These are phyloP conservation scores for Acanthaster planci DNA, from an alignment of 35 echinoderm and acorn worm genomes.

Conservation along the genomic window DNA sequence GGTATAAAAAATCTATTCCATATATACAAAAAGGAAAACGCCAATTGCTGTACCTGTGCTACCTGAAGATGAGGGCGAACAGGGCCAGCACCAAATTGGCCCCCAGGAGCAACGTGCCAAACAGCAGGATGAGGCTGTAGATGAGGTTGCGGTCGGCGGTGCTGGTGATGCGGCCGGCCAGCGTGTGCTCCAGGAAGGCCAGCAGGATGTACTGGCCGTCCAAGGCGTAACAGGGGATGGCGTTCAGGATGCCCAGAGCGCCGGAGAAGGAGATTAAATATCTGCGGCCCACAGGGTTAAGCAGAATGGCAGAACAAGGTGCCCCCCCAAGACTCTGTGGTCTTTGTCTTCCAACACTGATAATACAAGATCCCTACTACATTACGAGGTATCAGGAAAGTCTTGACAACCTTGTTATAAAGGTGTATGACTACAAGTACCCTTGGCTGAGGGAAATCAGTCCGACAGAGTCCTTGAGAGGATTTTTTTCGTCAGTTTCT, in stretches of 20 bases:
- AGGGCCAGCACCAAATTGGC: conserved; percentile 85
- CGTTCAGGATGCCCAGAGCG: conserved; percentile 89
- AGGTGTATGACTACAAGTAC: no score
- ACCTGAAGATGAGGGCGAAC: conserved; percentile 71
- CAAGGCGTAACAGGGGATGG: conserved; percentile 92
- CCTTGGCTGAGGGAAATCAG: no score
- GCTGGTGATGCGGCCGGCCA: conserved; percentile 57
- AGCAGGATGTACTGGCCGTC: conserved; percentile 93
- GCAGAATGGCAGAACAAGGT: no score
- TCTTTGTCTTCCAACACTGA: no score
- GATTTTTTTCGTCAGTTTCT: no score
- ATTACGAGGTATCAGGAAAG: no score
- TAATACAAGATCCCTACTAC: no score
- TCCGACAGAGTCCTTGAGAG: no score
- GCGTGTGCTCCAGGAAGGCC: conserved; percentile 73
- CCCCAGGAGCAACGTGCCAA: conserved; percentile 81
- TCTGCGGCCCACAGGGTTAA: conserved; percentile 47
- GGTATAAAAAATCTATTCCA: background rate
- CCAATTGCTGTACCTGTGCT: conserved; percentile 5
- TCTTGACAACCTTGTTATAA: no score
- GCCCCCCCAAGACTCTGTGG: no score
- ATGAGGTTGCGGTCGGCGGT: conserved; percentile 68
- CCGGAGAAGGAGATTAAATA: conserved; percentile 96
- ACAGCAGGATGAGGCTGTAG: conserved; percentile 66
- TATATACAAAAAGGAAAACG: background rate